A percentile compares a stretch with the other conserved stretches of the same genome.
Evolutionary conservation across 2,888 invertebrate species (phyloP).

Genomic region (Cantharis rufa): DNA sequence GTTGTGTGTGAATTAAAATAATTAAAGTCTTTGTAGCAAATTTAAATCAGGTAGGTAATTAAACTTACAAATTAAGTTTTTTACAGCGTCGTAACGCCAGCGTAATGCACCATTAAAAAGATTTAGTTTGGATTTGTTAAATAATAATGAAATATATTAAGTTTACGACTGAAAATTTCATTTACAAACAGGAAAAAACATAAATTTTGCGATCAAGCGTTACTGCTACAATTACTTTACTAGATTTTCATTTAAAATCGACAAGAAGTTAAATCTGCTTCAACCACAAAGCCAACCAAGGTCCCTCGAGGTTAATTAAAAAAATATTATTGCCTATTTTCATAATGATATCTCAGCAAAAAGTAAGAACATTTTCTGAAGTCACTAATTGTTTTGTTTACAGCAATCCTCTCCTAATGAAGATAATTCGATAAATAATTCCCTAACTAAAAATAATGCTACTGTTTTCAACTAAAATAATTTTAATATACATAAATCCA

Average conservation of each 20-base stretch:
- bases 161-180: neutral
- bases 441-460: neutral
- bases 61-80: neutral
- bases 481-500: neutral
- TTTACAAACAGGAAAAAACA: neutral
- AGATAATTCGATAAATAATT: neutral
- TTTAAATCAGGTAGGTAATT: neutral
- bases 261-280: neutral
- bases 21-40: neutral
- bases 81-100: neutral
- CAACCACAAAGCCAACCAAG: neutral
- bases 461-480: neutral
- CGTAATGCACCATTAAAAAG: neutral
- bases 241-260: neutral
- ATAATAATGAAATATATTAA: neutral
- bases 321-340: neutral
- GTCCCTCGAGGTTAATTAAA: too few relatives aligned
- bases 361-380: neutral
- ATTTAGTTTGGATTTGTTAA: neutral
- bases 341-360: neutral
- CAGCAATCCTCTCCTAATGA: neutral
- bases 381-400: neutral
- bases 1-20: neutral
- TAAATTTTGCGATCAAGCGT: neutral
- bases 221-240: neutral